These are phyloP conservation scores for Lophura nycthemera DNA, from an alignment of 2,113 vertebrate species.

Conservation along the genomic window DNA sequence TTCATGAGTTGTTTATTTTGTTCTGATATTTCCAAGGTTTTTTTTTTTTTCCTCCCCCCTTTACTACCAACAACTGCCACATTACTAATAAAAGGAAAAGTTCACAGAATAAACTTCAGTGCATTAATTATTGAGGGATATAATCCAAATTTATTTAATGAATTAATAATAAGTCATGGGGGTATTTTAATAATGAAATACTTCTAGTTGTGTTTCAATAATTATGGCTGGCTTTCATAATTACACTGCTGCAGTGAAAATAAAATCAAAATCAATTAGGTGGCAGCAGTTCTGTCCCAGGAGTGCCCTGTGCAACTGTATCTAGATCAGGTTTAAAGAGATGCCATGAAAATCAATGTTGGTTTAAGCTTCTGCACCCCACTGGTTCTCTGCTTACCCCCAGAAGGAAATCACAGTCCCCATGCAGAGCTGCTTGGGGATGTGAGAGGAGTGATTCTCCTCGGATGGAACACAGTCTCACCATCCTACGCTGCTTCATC, in stretches of 20 bases:
- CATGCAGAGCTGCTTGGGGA: background rate
- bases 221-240: slow-evolving; percentile 87
- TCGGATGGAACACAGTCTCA: background rate
- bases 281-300: slow-evolving; percentile 3
- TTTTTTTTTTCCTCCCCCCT: background rate
- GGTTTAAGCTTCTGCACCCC: background rate
- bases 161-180: slow-evolving; percentile 88
- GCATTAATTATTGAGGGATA: slow-evolving; percentile 88
- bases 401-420: background rate
- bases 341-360: background rate
- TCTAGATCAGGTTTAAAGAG: slow-evolving; percentile 5
- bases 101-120: slow-evolving; percentile 59
- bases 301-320: slow-evolving; percentile 21
- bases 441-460: background rate
- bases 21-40: background rate
- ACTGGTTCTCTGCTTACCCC: fast-evolving
- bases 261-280: slow-evolving; percentile 76
- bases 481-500: no score
- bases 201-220: slow-evolving; percentile 88
- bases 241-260: slow-evolving; percentile 79
- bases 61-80: slow-evolving; percentile 30
- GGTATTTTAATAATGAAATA: slow-evolving; percentile 92
- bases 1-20: background rate
- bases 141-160: slow-evolving; percentile 89
- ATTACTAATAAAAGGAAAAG: slow-evolving; percentile 59